phyloP scores from a whole-genome alignment of 2,888 invertebrate genomes.

The Aquatica leii region DNA sequence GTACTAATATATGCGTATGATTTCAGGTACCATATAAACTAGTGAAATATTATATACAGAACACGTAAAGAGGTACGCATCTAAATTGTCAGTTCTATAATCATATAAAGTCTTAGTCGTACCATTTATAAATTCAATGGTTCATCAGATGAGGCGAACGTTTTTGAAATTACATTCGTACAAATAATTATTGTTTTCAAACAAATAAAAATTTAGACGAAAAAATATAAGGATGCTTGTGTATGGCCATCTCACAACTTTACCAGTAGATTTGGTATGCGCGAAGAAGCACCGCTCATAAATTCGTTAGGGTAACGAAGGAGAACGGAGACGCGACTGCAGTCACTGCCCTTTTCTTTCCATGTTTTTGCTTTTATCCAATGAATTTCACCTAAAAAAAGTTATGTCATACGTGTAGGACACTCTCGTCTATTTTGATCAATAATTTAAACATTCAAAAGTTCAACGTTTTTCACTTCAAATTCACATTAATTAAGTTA shows the following conservation, averaged over 20 bases:
- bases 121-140: slow-evolving; percentile 37
- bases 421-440: neutral
- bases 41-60: slow-evolving; percentile 28
- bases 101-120: slow-evolving; percentile 30
- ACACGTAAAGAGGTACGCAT: slow-evolving; percentile 27
- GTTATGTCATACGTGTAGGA: neutral
- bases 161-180: slow-evolving; percentile 25
- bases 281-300: slow-evolving; percentile 34
- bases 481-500: too few species aligned
- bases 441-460: too few species aligned
- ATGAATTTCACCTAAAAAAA: slow-evolving; percentile 18
- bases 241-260: slow-evolving; percentile 32
- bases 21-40: too few species aligned
- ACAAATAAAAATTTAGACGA: neutral
- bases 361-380: slow-evolving; percentile 27
- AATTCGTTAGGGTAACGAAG: slow-evolving; percentile 37
- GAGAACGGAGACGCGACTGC: slow-evolving; percentile 34
- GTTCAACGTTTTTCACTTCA: too few species aligned
- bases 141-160: slow-evolving; percentile 35
- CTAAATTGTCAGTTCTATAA: slow-evolving; percentile 31
- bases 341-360: slow-evolving; percentile 32
- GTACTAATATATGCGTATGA: too few species aligned
- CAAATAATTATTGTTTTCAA: slow-evolving; percentile 11
- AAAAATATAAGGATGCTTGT: slow-evolving; percentile 17
- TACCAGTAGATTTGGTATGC: slow-evolving; percentile 35